Evolutionary conservation across 1,140 invertebrate genomes (phyloP).

Genomic region (Drosophila pallidifrons): DNA sequence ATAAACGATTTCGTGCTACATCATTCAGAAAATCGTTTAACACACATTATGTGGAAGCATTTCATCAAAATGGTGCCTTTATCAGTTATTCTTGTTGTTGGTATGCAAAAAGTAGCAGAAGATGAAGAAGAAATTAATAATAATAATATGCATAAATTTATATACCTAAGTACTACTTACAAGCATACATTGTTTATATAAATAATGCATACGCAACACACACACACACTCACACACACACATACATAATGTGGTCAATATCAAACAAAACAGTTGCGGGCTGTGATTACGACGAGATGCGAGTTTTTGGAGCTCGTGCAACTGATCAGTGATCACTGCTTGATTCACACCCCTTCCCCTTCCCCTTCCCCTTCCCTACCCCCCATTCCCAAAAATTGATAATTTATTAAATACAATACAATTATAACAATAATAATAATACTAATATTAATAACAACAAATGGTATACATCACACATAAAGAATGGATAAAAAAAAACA

Average conservation of each 20-base stretch:
- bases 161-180: conserved; percentile 14
- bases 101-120: conserved; percentile 34
- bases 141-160: conserved; percentile 31
- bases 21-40: conserved; percentile 23
- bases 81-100: conserved; percentile 79
- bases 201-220: background rate
- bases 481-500: background rate
- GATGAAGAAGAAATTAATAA: background rate
- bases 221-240: background rate
- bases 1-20: conserved; percentile 24
- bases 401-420: conserved; percentile 4
- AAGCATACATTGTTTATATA: background rate
- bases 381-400: background rate
- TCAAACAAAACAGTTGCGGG: conserved; percentile 25
- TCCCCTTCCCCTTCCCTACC: background rate
- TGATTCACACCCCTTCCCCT: background rate
- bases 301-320: conserved; percentile 21
- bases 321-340: conserved; percentile 19
- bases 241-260: background rate
- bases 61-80: conserved; percentile 83
- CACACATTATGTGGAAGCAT: conserved; percentile 64
- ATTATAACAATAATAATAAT: background rate
- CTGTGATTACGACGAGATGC: conserved; percentile 31
- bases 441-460: background rate
- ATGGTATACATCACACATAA: background rate